These are phyloP conservation scores for Panonychus citri DNA, from an alignment of 1,140 invertebrate species.

Conservation along the genomic window DNA sequence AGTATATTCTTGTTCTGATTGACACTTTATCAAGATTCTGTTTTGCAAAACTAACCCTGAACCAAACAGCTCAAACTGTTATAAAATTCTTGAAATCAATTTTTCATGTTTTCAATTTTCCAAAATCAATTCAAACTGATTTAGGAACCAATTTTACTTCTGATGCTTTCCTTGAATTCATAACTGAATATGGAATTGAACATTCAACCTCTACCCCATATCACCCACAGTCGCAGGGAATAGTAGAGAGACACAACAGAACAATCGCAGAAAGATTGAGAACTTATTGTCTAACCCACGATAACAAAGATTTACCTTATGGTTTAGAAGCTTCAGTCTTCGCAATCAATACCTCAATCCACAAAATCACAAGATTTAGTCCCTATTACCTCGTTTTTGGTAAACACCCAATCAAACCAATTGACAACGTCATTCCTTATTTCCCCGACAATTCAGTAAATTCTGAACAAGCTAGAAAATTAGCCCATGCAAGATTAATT, in stretches of 20 bases:
- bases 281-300: not conserved
- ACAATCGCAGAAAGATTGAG: not conserved
- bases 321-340: not conserved
- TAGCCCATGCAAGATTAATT: too few relatives aligned
- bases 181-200: not conserved
- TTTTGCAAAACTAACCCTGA: not conserved
- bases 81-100: not conserved
- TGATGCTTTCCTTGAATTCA: not conserved
- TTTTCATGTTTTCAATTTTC: not conserved
- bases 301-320: not conserved
- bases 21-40: not conserved
- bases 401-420: not conserved
- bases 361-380: not conserved
- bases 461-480: too few relatives aligned
- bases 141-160: not conserved
- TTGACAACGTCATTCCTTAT: too few relatives aligned
- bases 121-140: not conserved
- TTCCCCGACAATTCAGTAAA: too few relatives aligned
- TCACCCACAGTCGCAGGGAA: not conserved
- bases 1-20: not conserved
- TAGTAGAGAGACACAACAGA: not conserved
- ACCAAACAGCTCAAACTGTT: not conserved
- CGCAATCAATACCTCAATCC: not conserved
- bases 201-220: not conserved
- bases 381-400: not conserved